Evolutionary conservation across 2,888 invertebrate genomes (phyloP), one percentile per base, ranked within the genome.

Genomic region (Troilus luridus): DNA sequence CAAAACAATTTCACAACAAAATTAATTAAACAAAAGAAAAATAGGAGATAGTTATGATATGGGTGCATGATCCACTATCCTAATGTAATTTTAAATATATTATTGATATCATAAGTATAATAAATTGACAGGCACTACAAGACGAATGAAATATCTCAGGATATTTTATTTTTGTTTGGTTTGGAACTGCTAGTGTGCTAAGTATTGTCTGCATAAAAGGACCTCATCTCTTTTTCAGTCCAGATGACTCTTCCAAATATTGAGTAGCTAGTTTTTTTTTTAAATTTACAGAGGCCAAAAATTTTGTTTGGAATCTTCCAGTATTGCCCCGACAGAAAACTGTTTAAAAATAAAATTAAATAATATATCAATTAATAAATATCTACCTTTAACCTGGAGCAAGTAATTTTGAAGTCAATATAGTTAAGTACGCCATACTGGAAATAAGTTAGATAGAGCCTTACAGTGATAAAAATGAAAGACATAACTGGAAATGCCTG

Each of bases 401-500:
- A 85, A 27, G 88, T 85, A 81, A 91, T 89, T 54, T 72, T 41
- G 56, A 89, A 56, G 27, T 91, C 91, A 56, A 91, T 27, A 64
- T 62, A 60, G 58, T 91, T 91, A 89, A 81, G 89, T 54, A 91
- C 62, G 58, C 91, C 91, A 27, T 88, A 90, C 62, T 91, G 91
- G 56, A 91, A 89, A 88, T 91, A 91, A 54, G 62, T 62, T 19
- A 90, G 14, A 58, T 88, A 91, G 24, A 90, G 89, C 58, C 91
- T 27, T 85, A 91, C 62, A 12, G 85, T 62, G 58, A 81, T 85
- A 54, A 88, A 88, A 58, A 91, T 24, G 21, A 64, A 88, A 58
- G 91, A 90, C 21, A 89, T 56, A 64, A 91, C 67, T 88, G 91
- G 91, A 91, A 91, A 91, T 59, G 91, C 91, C 91, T 91, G 91